Percentiles rank a stretch among this genome's conserved stretches.
Evolutionary conservation across 2,113 vertebrate genomes (phyloP).

Genomic region (Sturnira hondurensis): DNA sequence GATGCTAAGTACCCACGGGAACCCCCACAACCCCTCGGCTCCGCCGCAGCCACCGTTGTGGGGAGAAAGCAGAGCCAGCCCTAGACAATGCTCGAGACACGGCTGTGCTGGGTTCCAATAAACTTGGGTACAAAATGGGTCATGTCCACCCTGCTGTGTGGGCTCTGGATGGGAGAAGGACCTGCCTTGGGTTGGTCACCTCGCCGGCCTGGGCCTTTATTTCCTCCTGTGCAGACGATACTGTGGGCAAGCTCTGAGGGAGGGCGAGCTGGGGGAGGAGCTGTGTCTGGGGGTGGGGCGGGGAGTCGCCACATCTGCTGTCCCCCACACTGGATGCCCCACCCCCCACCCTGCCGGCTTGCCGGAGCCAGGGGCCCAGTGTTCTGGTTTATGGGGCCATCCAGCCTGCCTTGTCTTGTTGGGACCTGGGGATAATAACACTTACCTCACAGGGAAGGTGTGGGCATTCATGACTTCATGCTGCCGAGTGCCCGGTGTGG

Average conservation of each 20-base stretch:
- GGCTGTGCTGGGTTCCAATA: not conserved
- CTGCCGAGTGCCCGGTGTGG: accelerated
- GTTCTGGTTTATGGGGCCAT: not conserved
- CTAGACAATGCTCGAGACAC: accelerated
- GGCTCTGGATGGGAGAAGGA: accelerated
- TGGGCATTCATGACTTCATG: not conserved
- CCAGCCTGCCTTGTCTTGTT: not conserved
- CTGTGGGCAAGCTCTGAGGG: not conserved
- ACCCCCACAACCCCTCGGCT: not conserved
- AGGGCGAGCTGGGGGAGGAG: accelerated
- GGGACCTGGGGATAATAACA: not conserved
- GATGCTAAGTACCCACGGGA: too few relatives aligned
- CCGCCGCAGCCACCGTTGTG: accelerated
- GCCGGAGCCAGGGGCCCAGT: not conserved
- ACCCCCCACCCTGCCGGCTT: accelerated
- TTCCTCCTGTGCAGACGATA: accelerated
- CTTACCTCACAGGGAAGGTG: not conserved
- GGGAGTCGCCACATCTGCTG: not conserved
- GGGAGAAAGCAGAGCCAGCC: not conserved
- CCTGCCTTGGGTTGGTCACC: not conserved
- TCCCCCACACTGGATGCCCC: not conserved
- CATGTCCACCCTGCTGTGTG: accelerated
- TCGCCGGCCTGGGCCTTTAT: accelerated
- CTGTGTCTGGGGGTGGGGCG: accelerated
- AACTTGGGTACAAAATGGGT: not conserved